Evolutionary conservation across 2,888 invertebrate species (phyloP), one percentile per base, ranked within the genome.

Genomic region (Polia nebulosa): DNA sequence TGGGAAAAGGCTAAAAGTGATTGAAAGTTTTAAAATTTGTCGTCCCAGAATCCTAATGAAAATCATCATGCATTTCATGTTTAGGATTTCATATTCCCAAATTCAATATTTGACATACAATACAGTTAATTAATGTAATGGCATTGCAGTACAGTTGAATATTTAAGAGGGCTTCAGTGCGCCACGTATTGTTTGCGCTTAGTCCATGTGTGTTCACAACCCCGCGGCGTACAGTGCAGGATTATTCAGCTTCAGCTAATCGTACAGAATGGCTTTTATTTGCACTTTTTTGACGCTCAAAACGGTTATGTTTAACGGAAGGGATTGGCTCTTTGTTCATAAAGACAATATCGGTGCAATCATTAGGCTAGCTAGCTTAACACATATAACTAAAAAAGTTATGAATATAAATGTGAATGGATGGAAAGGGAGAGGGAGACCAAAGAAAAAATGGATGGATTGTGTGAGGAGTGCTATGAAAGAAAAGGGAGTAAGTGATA

Each of bases 241-340:
- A 83, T 86, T 87, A 88, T 87, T 89, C 85, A 85, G 84, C 79
- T 86, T 80, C 57, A 72, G 76, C 58, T 83, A 80, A 83, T 78
- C 71, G 68, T 58, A 60, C 47, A 59, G 22, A 49, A 47, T 45
- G 20, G 3, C 7, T 57, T 65, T 71, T 36, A 63, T 52, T 4
- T 27, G 27, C 44, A 34, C 27, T 5, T 49, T 66, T 51, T 41
- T 39, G 2, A 36, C 1, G 9, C 22, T n/a, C 11, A 4, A 20
- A 34, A 13, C 7, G 0, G 20, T 39, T 5, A 17, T 9, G 0
- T 39, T 55, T 7, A 17, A 56, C 15, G 0, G n/a, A n/a, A 34
- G 22, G 11, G 4, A 34, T 57, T 34, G 29, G n/a, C 11, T 44
- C 57, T 68, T 39, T 17, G 15, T 49, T 25, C 3, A 34, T 9